phyloP scores from a whole-genome alignment of 2,113 vertebrate species.

The Pluvianellus socialis region DNA sequence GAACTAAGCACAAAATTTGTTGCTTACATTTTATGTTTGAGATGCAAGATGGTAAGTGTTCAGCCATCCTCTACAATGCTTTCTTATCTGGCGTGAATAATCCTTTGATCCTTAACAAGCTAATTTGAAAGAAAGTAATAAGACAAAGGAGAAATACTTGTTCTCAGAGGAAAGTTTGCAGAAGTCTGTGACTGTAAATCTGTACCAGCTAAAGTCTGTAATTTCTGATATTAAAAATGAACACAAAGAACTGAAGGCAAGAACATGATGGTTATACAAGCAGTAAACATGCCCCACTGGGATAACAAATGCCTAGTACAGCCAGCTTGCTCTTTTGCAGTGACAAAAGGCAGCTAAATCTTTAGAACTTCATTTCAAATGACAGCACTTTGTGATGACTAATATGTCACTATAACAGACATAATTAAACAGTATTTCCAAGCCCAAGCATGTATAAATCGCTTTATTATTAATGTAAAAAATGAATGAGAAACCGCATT shows the following conservation, averaged over 20 bases:
- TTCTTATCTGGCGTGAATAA: not conserved
- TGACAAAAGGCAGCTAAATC: not conserved
- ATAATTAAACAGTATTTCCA: not conserved
- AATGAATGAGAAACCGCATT: not conserved
- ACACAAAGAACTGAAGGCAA: not conserved
- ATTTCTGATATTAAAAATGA: not conserved
- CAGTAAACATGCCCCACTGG: not conserved
- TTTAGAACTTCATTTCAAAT: not conserved
- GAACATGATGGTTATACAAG: not conserved
- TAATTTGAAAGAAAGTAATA: not conserved
- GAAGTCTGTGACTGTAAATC: not conserved
- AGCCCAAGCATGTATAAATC: not conserved
- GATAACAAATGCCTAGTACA: not conserved
- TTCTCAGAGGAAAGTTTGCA: not conserved
- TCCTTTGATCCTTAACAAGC: not conserved
- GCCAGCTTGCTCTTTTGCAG: not conserved
- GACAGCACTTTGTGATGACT: not conserved
- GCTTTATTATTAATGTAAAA: not conserved
- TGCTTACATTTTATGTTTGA: not conserved
- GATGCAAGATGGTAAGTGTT: not conserved
- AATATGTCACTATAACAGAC: not conserved
- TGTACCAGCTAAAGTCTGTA: not conserved
- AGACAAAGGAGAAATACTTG: not conserved
- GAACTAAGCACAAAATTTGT: not conserved
- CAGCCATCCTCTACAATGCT: not conserved